phyloP scores from a whole-genome alignment of 1,140 invertebrate genomes.

The Drosophila kepulauana region DNA sequence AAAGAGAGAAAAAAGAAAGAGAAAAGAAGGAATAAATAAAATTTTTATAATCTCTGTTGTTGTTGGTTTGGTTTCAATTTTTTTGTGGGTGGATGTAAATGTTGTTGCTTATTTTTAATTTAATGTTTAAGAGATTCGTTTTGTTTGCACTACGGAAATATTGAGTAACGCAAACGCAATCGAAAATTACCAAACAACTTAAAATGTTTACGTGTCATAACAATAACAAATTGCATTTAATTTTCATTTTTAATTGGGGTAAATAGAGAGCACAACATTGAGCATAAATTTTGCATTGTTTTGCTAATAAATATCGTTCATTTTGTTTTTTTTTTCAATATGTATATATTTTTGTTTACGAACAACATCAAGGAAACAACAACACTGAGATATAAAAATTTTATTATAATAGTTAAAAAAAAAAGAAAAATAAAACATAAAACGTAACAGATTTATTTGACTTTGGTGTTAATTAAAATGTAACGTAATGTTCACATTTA shows the following conservation, averaged over 20 bases:
- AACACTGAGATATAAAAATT: constrained; percentile 78
- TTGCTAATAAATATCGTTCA: constrained; percentile 26
- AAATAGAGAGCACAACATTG: constrained; percentile 62
- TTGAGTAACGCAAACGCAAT: constrained; percentile 57
- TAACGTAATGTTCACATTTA: constrained; percentile 24
- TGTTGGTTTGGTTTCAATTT: constrained; percentile 39
- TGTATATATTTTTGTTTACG: constrained; percentile 53
- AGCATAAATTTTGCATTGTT: constrained; percentile 43
- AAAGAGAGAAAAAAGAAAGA: constrained; percentile 82
- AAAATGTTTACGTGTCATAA: constrained; percentile 68
- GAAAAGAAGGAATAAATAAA: constrained; percentile 81
- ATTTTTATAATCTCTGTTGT: constrained; percentile 78
- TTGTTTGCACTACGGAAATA: constrained; percentile 61
- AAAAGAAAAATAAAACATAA: constrained; percentile 37
- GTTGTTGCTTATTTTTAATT: constrained; percentile 60
- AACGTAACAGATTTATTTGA: constrained; percentile 31
- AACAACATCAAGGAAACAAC: constrained; percentile 78
- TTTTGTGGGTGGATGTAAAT: constrained; percentile 52
- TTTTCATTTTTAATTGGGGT: constrained; percentile 40
- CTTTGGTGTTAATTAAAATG: constrained; percentile 29
- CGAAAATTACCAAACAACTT: constrained; percentile 58
- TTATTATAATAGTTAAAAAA: constrained; percentile 45
- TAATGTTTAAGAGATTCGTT: constrained; percentile 27
- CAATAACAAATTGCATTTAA: constrained; percentile 50
- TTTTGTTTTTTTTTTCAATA: constrained; percentile 31